Evolutionary conservation across 2,888 invertebrate genomes (phyloP), one percentile per base, ranked within the genome.

Genomic region (Volucella zonaria): DNA sequence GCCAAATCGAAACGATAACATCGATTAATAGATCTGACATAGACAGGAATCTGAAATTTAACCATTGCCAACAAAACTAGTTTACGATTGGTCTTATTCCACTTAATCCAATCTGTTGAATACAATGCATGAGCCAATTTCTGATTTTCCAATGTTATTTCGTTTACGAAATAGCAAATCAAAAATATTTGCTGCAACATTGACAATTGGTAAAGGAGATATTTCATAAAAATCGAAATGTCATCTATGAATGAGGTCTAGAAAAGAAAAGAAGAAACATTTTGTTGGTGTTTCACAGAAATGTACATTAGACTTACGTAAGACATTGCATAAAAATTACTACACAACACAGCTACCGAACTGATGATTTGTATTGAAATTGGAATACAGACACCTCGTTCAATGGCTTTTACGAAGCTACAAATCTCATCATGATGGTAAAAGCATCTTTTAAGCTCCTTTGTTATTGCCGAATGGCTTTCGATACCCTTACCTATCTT

Each of bases 251-350:
- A 75, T 2, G 89, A 87, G 15, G 87, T 70, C 89, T 89, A 47
- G 4, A 14, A 42, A 59, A 18, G 11, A 4, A 43, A 61, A 23
- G n/a, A 15, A 31, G 1, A 11, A 68, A 12, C 1, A n/a, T 47
- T 49, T 42, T 12, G 1, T 14, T 42, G 1, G 11, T 10, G 38
- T 18, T 14, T 8, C 54, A 4, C n/a, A 31, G 1, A 12, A 23
- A 62, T n/a, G 31, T 14, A 58, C 14, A 11, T 52, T 11, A 31
- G 38, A 87, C 89, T 85, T 68, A 90, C 90, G 80, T 88, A 66
- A 0, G 90, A 89, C 66, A 90, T 87, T 31, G 88, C 87, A 87
- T 90, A 90, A 45, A 90, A 91, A 62, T 89, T 90, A 12, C 89
- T 88, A 0, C 89, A 89, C 11, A 91, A 59, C 0, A 90, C 90